Base-by-base conservation (phyloP, 2,113 vertebrate genomes). In the Rhadina sibilatrix region DNA sequence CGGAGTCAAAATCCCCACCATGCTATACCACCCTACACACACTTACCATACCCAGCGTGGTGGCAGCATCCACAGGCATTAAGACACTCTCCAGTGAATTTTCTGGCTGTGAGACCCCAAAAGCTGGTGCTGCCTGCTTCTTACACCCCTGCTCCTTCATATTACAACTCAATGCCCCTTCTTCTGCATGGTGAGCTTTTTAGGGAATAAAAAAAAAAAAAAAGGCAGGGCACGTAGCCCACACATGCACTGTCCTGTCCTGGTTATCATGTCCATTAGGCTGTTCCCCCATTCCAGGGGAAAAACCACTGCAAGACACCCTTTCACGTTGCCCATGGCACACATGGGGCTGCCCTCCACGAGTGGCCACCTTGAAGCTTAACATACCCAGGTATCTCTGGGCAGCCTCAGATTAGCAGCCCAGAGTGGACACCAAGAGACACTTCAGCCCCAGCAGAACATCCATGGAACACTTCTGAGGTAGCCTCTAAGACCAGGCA, bases 381-480 rank as follows among this genome's bases (percentile, higher is more conserved):
- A 1, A 44, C 38, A 9, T 9, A 76, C 7, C 5, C 25, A 9
- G 24, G 33, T 56, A 24, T 83, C 13, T 52, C 61, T 66, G 63
- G 47, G 37, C 15, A 92, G 12, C 31, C 27, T 30, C n/a, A 18
- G 27, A 61, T 47, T 8, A 42, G 11, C 31, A 83, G 54, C 23
- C 22, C 12, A 47, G 70, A 83, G 3, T 0, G 0, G 24, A 60
- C 33, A 25, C 12, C 0, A 1, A 82, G 49, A 70, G 7, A 11
- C 5, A 31, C 11, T 38, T 30, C n/a, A 44, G 24, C 3, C 50
- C 11, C 12, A 79, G 27, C 0, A 22, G 9, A 23, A 54, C 5
- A 5, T 37, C 49, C 0, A 0, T n/a, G 23, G 3, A 44, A n/a
- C 11, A 25, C n/a, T 50, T 77, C 25, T 52, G 52, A 37, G 9